Base-by-base conservation (phyloP, 2,888 invertebrate genomes). In the Eupithecia subfuscata region DNA sequence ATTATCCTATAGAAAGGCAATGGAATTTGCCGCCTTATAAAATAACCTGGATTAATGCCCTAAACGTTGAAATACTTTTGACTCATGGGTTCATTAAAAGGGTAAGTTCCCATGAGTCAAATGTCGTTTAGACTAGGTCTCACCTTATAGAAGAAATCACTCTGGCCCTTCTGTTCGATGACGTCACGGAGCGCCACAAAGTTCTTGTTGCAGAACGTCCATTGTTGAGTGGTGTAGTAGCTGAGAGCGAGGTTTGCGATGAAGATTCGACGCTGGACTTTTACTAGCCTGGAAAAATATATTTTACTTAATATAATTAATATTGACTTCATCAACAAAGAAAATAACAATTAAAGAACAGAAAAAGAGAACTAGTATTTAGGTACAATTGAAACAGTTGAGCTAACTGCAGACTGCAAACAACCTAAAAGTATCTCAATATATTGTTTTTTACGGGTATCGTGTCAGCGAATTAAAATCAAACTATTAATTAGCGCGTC, bases 191-290 rank as follows among this genome's bases (percentile, higher is more conserved):
- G 90, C 0, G 85, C 86, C 6, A 95, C 80, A 72, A 96, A 92
- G 81, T 97, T 97, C 0, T 94, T 86, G 81, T 97, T 97, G 69
- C 91, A 88, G 84, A 98, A 98, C 0, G 91, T 92, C 98, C 98
- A 99, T 80, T 97, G 96, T 83, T 97, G 96, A 0, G 95, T 95
- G 1, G 97, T 95, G 86, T 98, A 99, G 88, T 97, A 97, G 18
- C 96, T 93, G 3, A 99, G 87, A 0, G 97, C 97, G 73, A 95
- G 92, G 84, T 97, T 96, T 0, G 98, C 97, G 34, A 95, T 96
- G 89, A 97, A 98, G 70, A 99, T 96, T 81, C 96, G 96, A n/a
- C 97, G 95, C 86, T 98, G 98, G 40, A 98, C 87, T 89, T 96
- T 97, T 14, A 98, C 90, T 77, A 98, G 93, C 91, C 98, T 98